A percentile compares a stretch with the other conserved stretches of the same genome.
Evolutionary conservation across 2,888 invertebrate genomes (phyloP).

Genomic region (Brachylomia viminalis): DNA sequence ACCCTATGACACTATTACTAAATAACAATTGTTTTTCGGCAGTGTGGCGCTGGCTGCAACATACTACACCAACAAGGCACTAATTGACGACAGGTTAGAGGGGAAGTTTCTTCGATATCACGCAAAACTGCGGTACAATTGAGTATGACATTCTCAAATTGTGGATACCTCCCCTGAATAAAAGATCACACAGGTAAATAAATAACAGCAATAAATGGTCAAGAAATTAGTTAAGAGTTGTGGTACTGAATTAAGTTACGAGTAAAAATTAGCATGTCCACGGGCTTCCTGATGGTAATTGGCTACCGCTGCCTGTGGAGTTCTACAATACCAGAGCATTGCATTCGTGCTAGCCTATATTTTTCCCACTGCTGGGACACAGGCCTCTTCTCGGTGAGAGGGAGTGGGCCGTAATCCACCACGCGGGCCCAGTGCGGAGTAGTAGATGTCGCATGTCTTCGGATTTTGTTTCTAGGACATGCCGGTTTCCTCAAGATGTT

Average conservation of each 20-base stretch:
- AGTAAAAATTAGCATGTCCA: neutral
- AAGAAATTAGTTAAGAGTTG: neutral
- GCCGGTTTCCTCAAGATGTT: too few relatives aligned
- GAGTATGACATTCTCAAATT: neutral
- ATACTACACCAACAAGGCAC: conserved; percentile 47
- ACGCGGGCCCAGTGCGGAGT: too few relatives aligned
- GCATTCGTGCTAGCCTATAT: too few relatives aligned
- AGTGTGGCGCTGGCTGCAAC: conserved; percentile 63
- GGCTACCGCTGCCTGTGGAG: neutral
- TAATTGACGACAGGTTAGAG: neutral
- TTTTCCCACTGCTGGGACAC: too few relatives aligned
- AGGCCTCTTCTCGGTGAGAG: too few relatives aligned
- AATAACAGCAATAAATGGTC: neutral
- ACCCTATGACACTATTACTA: conserved; percentile 31
- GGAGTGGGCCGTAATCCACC: too few relatives aligned
- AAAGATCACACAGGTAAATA: neutral
- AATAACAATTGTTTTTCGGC: conserved; percentile 32
- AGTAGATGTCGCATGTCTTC: too few relatives aligned
- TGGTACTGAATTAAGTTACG: conserved; percentile 44
- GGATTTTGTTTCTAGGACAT: too few relatives aligned
- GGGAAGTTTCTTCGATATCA: neutral
- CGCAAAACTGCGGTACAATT: neutral
- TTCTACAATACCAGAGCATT: neutral
- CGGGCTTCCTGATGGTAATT: neutral
- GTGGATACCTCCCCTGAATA: neutral